These are phyloP conservation scores for Acipenser ruthenus DNA, from an alignment of 2,797 vertebrate genomes.

Conservation along the genomic window DNA sequence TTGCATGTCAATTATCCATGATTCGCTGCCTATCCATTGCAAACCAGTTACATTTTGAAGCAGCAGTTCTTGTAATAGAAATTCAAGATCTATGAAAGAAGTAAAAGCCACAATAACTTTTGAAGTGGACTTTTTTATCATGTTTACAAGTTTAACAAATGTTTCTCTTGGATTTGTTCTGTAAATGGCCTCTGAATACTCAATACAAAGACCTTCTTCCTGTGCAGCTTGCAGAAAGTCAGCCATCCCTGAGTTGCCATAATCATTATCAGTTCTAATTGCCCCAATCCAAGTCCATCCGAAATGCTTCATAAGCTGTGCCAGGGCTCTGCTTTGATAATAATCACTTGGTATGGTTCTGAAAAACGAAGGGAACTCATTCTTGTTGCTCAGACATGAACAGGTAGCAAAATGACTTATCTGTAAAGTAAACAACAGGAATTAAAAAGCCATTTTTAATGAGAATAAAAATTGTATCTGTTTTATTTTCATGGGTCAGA, in stretches of 20 bases:
- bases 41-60: not conserved
- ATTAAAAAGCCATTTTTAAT: not conserved
- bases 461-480: conserved; percentile 23
- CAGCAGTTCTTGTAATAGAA: not conserved
- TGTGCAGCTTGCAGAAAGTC: not conserved
- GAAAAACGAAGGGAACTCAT: not conserved
- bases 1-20: not conserved
- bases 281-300: conserved; percentile 1
- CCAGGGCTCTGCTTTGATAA: conserved; percentile 3
- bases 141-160: not conserved
- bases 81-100: not conserved
- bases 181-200: not conserved
- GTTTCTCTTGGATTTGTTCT: not conserved
- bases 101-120: not conserved
- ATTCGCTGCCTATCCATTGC: not conserved
- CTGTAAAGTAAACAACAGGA: not conserved
- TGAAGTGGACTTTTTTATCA: not conserved
- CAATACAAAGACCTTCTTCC: not conserved
- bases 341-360: conserved; percentile 1
- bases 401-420: not conserved
- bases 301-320: not conserved
- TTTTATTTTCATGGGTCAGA: not conserved
- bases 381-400: not conserved
- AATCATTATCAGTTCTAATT: not conserved
- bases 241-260: not conserved